Base-by-base conservation (phyloP, 2,113 vertebrate genomes). In the Prietella phreatophila region DNA sequence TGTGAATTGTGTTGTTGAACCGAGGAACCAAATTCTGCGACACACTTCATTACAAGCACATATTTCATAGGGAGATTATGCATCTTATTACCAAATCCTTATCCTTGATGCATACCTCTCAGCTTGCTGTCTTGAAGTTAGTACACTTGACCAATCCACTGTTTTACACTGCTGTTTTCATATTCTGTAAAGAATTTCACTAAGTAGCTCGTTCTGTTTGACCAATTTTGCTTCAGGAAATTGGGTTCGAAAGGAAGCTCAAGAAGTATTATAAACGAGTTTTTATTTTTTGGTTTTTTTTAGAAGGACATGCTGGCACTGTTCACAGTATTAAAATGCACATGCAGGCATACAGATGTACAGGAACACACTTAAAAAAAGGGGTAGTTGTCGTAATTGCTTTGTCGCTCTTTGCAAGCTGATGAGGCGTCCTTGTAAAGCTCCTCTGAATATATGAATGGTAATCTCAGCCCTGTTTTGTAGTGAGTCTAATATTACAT, bases 361-460 rank as follows among this genome's bases (percentile, higher is more conserved):
- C 17, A 33, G 9, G 22, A 81, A 25, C 80, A 82, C 56, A n/a
- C 80, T 82, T 30, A 7, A 33, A 5, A 76, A 65, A 19, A 25
- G 27, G 53, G 36, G 9, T 19, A 47, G 30, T 75, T 58, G 39
- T 39, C 80, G 39, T 82, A 87, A 85, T 82, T 71, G 47, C 65
- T 90, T 85, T 85, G 58, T 78, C 67, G 75, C 89, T 87, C 65
- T 50, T 84, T 84, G 82, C 76, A 81, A 63, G 76, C 53, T 85
- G 89, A 88, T 78, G 89, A 83, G 53, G 50, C 30, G 5, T 47
- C 76, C 82, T 87, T 9, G 13, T 47, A 58, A 85, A 75, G 39
- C 65, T 36, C 84, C 25, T 78, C 67, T 85, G 65, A 85, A 89
- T 79, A 78, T 78, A 71, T 73, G 61, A 79, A 86, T 5, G 15